Evolutionary conservation across 2,797 vertebrate species (phyloP).

Genomic region (Spinus olivaceus): DNA sequence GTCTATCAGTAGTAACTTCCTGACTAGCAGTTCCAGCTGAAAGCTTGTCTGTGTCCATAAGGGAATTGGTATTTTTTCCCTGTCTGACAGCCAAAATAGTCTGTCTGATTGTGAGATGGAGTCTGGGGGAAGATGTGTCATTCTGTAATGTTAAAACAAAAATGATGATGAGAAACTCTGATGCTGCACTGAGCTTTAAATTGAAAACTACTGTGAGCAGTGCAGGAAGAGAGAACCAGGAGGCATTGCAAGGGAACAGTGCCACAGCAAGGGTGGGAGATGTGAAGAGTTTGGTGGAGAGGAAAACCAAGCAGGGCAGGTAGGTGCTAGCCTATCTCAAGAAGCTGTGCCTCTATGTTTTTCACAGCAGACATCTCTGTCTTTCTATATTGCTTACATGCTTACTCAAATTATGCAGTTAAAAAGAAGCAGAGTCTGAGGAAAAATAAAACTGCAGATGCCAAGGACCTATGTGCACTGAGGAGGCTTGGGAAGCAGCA

Average conservation of each 20-base stretch:
- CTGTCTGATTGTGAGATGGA: neutral
- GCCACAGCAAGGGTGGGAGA: neutral
- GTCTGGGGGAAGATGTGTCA: neutral
- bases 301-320: neutral
- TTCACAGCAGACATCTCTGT: neutral
- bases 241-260: neutral
- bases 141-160: neutral
- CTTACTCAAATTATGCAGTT: neutral
- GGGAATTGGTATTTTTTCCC: neutral
- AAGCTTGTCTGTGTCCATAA: neutral
- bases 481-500: neutral
- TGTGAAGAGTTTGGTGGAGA: neutral
- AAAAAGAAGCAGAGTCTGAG: neutral
- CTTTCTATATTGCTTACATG: neutral
- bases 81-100: neutral
- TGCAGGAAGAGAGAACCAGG: neutral
- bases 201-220: neutral
- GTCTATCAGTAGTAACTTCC: neutral
- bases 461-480: neutral
- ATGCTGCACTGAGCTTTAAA: neutral
- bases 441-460: neutral
- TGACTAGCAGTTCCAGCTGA: neutral
- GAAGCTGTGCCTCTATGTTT: neutral
- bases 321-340: neutral
- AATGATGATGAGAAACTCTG: neutral